Evolutionary conservation across 2,113 vertebrate species (phyloP).

Genomic region (Chloroceryle aenea): DNA sequence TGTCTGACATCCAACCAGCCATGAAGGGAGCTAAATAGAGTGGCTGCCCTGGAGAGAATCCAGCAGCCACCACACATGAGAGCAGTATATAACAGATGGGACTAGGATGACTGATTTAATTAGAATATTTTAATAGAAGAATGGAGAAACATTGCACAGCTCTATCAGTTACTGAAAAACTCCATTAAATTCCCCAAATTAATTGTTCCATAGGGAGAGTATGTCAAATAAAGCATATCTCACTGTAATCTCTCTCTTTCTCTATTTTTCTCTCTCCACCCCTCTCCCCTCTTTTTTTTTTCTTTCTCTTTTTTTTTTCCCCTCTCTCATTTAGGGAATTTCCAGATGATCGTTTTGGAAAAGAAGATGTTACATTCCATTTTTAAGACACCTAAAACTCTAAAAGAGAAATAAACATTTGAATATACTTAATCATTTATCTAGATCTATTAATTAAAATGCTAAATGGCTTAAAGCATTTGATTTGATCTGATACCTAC

Average conservation of each 20-base stretch:
- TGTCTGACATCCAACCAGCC: constrained; percentile 73
- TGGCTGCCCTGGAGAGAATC: constrained; percentile 75
- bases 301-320: neutral
- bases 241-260: neutral
- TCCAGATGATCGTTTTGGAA: constrained; percentile 19
- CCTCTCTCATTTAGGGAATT: neutral
- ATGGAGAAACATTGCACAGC: constrained; percentile 65
- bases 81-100: constrained; percentile 78
- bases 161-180: constrained; percentile 67
- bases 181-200: constrained; percentile 75
- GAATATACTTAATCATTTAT: constrained; percentile 43
- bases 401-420: constrained; percentile 40
- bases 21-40: constrained; percentile 73
- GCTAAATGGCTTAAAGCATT: neutral
- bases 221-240: constrained; percentile 72
- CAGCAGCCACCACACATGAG: constrained; percentile 69
- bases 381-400: constrained; percentile 29
- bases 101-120: constrained; percentile 81
- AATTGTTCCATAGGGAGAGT: constrained; percentile 73
- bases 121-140: constrained; percentile 82
- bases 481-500: neutral
- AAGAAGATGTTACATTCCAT: neutral
- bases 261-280: neutral
- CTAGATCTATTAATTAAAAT: constrained; percentile 48
- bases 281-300: fast-evolving